Conservation (phyloP, 2,113 vertebrate species). For the Sinocyclocheilus rhinocerous region DNA sequence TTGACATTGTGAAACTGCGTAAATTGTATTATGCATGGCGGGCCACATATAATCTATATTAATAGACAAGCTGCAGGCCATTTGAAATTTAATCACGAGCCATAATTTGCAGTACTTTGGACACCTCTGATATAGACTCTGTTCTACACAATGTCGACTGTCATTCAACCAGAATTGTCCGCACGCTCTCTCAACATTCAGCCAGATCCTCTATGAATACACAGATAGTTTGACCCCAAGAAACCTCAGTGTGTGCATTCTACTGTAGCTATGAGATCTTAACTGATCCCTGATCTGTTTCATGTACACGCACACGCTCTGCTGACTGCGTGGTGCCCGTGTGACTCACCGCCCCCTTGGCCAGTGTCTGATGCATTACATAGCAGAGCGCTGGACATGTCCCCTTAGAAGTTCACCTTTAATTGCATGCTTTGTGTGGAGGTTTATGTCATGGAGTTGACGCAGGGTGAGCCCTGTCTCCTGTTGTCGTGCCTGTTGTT, state of each 20-base stretch:
- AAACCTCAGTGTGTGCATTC: not conserved
- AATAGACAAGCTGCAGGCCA: not conserved
- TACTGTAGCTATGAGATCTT: slow-evolving; percentile 26
- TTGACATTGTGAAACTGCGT: not conserved
- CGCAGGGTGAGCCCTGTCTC: not conserved
- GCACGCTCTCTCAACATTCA: not conserved
- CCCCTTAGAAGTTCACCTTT: slow-evolving; percentile 35
- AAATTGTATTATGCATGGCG: not conserved
- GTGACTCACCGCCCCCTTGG: slow-evolving; percentile 28
- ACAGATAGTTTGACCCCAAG: not conserved
- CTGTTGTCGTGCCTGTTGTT: not conserved
- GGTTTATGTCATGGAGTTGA: slow-evolving; percentile 18
- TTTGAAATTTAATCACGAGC: not conserved
- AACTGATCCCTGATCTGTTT: slow-evolving; percentile 13
- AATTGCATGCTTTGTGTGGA: slow-evolving; percentile 16
- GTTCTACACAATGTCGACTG: not conserved
- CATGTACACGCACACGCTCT: not conserved
- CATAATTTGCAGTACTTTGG: slow-evolving; percentile 4
- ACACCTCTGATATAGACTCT: not conserved
- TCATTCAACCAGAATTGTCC: not conserved
- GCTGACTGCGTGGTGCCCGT: slow-evolving; percentile 13
- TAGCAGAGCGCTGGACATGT: slow-evolving; percentile 3
- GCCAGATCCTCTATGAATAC: not conserved
- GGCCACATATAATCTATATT: not conserved
- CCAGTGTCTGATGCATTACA: slow-evolving; percentile 35